These are phyloP conservation scores for Drosophila anomalata DNA, from an alignment of 2,888 invertebrate species.

Conservation along the genomic window DNA sequence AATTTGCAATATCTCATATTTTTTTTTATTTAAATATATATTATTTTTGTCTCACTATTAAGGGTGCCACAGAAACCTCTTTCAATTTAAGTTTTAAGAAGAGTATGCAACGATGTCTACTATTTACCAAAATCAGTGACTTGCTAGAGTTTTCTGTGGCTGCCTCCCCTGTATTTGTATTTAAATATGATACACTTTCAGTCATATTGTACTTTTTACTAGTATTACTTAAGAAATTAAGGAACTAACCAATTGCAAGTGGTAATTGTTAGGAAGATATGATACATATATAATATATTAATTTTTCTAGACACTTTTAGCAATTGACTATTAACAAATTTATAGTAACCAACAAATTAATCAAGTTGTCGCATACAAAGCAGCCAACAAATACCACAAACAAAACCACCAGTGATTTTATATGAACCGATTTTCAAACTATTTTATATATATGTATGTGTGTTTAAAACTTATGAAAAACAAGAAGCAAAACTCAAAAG, in stretches of 20 bases:
- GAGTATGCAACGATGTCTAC: neutral
- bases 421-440: constrained; percentile 69
- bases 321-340: constrained; percentile 62
- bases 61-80: neutral
- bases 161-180: constrained; percentile 18
- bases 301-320: constrained; percentile 69
- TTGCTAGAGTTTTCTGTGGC: neutral
- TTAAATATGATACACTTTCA: constrained; percentile 45
- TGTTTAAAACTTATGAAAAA: constrained; percentile 34
- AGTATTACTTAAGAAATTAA: constrained; percentile 59
- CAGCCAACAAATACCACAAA: constrained; percentile 48
- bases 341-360: constrained; percentile 55
- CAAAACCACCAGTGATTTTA: constrained; percentile 76
- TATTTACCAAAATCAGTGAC: neutral
- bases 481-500: constrained; percentile 19
- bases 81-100: neutral
- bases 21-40: constrained; percentile 28
- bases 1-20: constrained; percentile 45
- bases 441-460: constrained; percentile 45
- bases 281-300: constrained; percentile 49
- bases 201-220: constrained; percentile 59
- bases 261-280: constrained; percentile 23
- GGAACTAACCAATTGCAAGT: constrained; percentile 37
- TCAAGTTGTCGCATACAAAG: constrained; percentile 40
- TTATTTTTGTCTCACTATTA: constrained; percentile 14